Evolutionary conservation across 2,797 vertebrate species (phyloP).

Genomic region (Pteropus rufus): DNA sequence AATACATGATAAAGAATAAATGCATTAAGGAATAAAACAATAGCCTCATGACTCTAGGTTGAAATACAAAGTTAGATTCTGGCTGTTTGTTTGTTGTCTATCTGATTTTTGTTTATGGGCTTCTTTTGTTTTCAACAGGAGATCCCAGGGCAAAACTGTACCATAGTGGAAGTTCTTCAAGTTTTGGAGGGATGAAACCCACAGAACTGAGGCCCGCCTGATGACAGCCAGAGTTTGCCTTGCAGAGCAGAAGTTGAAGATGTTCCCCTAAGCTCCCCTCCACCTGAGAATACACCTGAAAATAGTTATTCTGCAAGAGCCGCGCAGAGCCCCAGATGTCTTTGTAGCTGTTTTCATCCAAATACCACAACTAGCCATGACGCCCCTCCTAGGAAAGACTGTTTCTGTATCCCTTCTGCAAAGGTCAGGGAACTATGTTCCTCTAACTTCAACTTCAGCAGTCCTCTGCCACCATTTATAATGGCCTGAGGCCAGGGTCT

Average conservation of each 20-base stretch:
- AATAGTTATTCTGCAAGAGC: background rate
- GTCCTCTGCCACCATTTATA: background rate
- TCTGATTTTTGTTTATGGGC: background rate
- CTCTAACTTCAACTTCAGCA: background rate
- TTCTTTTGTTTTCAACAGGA: background rate
- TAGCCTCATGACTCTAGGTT: background rate
- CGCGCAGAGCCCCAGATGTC: accelerated
- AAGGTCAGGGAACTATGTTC: background rate
- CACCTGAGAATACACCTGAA: background rate
- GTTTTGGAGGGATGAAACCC: background rate
- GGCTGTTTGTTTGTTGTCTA: background rate
- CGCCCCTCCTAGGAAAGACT: background rate
- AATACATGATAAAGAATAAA: background rate
- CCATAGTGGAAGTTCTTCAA: background rate
- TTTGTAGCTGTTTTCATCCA: background rate
- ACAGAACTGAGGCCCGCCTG: background rate
- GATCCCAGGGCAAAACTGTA: background rate
- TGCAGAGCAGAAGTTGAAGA: background rate
- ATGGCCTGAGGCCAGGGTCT: background rate
- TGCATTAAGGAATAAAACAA: background rate
- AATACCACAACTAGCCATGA: background rate
- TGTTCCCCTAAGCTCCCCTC: background rate
- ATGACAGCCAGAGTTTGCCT: background rate
- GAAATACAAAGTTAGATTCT: background rate
- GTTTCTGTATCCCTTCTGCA: background rate